Percentiles rank a stretch among this genome's conserved stretches.
Conservation (phyloP, 1,140 invertebrate genomes). For the Leptinotarsa lineolata region DNA sequence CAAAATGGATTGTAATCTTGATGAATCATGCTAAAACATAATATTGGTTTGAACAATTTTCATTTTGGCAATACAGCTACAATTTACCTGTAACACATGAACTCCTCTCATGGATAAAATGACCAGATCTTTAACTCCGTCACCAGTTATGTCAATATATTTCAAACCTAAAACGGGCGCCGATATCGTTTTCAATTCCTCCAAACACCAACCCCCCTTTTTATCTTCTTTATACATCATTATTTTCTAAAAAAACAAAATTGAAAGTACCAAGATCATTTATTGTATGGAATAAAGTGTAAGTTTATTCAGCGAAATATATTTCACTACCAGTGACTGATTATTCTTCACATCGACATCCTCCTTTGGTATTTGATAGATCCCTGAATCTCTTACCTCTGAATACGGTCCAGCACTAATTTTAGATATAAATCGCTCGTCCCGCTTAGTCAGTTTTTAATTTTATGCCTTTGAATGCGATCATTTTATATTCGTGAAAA, state of each 20-base stretch:
- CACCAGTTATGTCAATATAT: constrained; percentile 70
- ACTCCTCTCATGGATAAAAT: constrained; percentile 71
- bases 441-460: no score
- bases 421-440: no score
- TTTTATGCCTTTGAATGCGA: no score
- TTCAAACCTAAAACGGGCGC: constrained; percentile 67
- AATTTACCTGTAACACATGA: constrained; percentile 69
- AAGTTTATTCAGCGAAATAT: no score
- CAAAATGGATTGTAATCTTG: constrained; percentile 51
- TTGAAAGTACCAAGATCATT: not conserved
- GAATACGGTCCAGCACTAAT: no score
- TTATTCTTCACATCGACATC: no score
- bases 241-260: constrained; percentile 59
- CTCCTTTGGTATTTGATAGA: no score
- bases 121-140: constrained; percentile 71
- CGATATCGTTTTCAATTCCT: constrained; percentile 61
- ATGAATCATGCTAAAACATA: constrained; percentile 52
- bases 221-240: constrained; percentile 63
- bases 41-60: constrained; percentile 17
- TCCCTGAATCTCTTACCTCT: no score
- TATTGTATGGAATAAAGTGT: no score
- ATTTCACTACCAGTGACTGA: no score
- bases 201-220: constrained; percentile 57
- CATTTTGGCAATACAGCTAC: constrained; percentile 12
- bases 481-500: no score